Percentiles rank a stretch among this genome's conserved stretches.
phyloP scores from a whole-genome alignment of 2,797 vertebrate genomes.

The Sebastes oblongus region DNA sequence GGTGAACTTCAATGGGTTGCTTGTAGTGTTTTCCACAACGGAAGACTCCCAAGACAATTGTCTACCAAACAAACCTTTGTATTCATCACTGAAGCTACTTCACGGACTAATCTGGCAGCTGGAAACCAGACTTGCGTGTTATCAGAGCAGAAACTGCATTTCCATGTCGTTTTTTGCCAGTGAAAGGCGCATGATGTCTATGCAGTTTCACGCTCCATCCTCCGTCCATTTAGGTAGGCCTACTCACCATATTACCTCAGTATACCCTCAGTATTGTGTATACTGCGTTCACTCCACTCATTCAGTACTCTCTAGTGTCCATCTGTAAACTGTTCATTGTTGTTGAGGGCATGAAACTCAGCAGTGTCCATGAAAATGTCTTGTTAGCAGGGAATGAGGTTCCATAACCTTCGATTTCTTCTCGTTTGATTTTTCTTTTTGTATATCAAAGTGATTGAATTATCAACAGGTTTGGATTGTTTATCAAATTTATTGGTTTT shows the following conservation, averaged over 20 bases:
- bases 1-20: not conserved
- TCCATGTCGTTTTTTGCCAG: constrained; percentile 33
- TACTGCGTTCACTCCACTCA: constrained; percentile 31
- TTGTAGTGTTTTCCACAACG: not conserved
- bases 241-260: constrained; percentile 54
- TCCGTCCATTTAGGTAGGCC: constrained; percentile 19
- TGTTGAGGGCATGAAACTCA: constrained; percentile 67
- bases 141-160: constrained; percentile 47
- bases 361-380: constrained; percentile 59
- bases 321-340: constrained; percentile 62
- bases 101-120: constrained; percentile 19
- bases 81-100: constrained; percentile 25
- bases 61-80: not conserved
- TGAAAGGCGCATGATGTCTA: constrained; percentile 43
- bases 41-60: not conserved
- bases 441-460: constrained; percentile 67
- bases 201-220: constrained; percentile 51
- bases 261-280: constrained; percentile 43
- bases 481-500: constrained; percentile 68
- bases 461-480: constrained; percentile 74
- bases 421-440: constrained; percentile 52
- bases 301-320: constrained; percentile 40
- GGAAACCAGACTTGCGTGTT: constrained; percentile 55
- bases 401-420: constrained; percentile 60
- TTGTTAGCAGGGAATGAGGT: constrained; percentile 61